These are phyloP conservation scores for Calcarius lapponicus DNA, from an alignment of 2,797 vertebrate genomes.

Conservation along the genomic window DNA sequence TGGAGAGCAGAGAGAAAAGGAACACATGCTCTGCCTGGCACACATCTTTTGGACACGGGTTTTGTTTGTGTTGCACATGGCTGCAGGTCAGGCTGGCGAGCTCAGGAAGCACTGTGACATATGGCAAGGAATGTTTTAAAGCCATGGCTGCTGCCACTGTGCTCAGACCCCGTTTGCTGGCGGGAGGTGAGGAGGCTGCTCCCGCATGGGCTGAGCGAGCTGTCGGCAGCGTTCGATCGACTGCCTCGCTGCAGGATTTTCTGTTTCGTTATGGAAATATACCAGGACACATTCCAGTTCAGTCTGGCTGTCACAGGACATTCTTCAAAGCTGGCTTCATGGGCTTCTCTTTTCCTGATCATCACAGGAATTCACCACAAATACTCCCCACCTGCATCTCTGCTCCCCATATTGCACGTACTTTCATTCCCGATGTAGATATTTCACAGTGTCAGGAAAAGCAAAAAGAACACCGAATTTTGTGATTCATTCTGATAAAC, in stretches of 20 bases:
- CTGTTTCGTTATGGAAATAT: background rate
- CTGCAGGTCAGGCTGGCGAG: background rate
- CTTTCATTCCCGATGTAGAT: background rate
- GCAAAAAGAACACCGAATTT: background rate
- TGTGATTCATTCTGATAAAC: background rate
- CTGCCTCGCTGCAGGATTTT: background rate
- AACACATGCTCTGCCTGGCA: background rate
- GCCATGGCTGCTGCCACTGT: background rate
- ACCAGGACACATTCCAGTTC: slow-evolving; percentile 8
- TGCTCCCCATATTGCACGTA: background rate
- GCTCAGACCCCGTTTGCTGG: background rate
- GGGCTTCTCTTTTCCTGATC: background rate
- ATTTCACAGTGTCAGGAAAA: background rate
- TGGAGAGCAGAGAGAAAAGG: background rate
- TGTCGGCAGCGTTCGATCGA: rapidly evolving
- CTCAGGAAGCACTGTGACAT: background rate
- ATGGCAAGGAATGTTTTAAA: background rate
- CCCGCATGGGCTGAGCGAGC: background rate
- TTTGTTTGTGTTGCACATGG: rapidly evolving
- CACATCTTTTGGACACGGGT: rapidly evolving
- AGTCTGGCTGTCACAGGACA: background rate
- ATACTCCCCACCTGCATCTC: background rate
- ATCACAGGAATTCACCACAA: background rate
- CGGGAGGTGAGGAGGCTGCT: background rate
- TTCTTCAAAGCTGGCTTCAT: background rate